phyloP scores from a whole-genome alignment of 2,113 vertebrate genomes.

The Raphicerus campestris region DNA sequence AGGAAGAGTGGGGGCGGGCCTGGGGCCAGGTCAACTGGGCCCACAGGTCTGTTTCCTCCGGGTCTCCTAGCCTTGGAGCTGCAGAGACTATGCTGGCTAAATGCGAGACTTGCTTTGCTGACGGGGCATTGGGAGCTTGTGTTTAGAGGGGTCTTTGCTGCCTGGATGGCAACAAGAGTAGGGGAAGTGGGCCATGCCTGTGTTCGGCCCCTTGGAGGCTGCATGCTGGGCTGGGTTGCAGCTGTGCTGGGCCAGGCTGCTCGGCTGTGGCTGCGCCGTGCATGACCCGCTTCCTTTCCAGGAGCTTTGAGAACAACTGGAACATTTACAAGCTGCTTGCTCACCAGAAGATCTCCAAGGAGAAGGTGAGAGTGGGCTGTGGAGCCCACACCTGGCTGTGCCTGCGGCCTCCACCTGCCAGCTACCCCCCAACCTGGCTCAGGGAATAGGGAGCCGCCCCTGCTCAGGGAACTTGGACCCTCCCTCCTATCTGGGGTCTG shows the following conservation, averaged over 20 bases:
- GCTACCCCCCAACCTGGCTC: accelerated
- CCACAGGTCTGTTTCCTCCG: background rate
- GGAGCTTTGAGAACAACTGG: conserved; percentile 98
- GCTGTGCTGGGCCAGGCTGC: background rate
- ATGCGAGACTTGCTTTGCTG: accelerated
- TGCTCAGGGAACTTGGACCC: background rate
- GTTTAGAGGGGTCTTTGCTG: accelerated
- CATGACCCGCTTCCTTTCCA: conserved; percentile 62
- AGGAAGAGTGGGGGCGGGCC: background rate
- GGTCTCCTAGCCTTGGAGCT: background rate
- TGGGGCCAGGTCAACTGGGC: accelerated
- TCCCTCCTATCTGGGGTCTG: background rate
- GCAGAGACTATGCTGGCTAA: accelerated
- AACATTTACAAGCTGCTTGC: conserved; percentile 93
- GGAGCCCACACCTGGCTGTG: accelerated
- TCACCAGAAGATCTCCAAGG: conserved; percentile 83
- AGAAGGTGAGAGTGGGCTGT: conserved; percentile 76
- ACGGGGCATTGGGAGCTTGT: accelerated
- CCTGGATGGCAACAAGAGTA: accelerated
- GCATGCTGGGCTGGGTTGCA: accelerated
- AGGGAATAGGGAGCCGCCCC: background rate
- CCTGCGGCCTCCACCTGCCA: no score
- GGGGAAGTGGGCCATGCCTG: accelerated
- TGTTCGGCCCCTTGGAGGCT: background rate
- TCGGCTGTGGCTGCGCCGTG: background rate